These are phyloP conservation scores for Crax fasciolata DNA, from an alignment of 2,797 vertebrate species.

Conservation along the genomic window DNA sequence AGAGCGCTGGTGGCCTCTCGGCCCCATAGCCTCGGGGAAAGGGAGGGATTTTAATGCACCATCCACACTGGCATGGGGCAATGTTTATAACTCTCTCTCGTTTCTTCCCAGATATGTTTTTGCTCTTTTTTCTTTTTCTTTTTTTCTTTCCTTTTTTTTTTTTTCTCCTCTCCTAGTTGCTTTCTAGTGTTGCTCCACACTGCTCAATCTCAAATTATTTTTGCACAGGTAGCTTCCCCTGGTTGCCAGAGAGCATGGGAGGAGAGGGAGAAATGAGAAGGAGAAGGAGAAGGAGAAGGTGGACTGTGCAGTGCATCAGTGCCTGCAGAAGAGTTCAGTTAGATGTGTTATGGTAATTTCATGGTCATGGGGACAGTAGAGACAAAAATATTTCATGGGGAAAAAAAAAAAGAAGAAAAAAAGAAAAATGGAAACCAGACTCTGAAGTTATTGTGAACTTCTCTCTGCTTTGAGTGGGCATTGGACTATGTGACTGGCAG, in stretches of 20 bases:
- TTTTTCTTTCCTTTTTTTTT: too few relatives aligned
- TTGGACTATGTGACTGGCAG: not conserved
- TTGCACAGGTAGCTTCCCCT: too few relatives aligned
- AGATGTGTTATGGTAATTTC: not conserved
- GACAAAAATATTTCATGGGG: not conserved
- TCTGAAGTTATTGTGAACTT: not conserved
- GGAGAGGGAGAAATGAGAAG: not conserved
- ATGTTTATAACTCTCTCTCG: not conserved
- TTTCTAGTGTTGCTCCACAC: not conserved
- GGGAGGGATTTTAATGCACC: not conserved
- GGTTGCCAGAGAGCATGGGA: not conserved
- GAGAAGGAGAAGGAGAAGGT: not conserved
- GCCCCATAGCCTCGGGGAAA: not conserved
- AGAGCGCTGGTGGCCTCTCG: not conserved
- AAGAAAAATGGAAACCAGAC: not conserved
- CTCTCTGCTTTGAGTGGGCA: not conserved
- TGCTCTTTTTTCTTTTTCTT: too few relatives aligned
- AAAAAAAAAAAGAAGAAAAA: not conserved
- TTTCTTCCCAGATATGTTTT: rapidly evolving
- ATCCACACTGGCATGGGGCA: rapidly evolving
- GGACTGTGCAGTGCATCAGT: not conserved
- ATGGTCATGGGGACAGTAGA: not conserved
- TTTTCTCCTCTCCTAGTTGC: rapidly evolving
- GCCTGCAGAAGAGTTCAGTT: not conserved
- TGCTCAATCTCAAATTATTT: rapidly evolving